Percentiles rank a stretch among this genome's conserved stretches.
Conservation (phyloP, 2,113 vertebrate genomes). For the Sterrhoptilus dennistouni region DNA sequence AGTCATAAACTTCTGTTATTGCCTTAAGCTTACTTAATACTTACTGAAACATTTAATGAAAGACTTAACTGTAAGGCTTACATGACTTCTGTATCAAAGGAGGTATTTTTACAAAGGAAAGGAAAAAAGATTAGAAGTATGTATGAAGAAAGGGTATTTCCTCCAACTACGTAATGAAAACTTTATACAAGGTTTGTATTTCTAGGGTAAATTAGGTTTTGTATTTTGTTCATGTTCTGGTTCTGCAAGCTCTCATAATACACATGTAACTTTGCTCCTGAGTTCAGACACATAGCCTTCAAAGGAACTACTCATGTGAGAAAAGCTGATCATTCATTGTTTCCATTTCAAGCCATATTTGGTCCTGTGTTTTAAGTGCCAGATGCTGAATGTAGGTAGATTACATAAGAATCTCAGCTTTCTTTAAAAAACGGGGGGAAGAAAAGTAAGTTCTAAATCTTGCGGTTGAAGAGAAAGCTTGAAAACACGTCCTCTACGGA, state of each 20-base stretch:
- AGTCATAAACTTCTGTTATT: constrained; percentile 28
- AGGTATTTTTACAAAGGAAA: constrained; percentile 9
- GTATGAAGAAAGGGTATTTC: constrained; percentile 11
- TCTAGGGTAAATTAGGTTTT: not conserved
- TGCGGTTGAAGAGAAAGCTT: constrained; percentile 14
- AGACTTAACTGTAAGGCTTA: constrained; percentile 7
- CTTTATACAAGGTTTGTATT: not conserved
- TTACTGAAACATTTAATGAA: constrained; percentile 49
- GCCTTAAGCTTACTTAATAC: constrained; percentile 45
- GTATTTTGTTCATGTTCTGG: not conserved
- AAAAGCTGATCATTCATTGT: constrained; percentile 38
- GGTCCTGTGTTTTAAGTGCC: not conserved
- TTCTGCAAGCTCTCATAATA: not conserved
- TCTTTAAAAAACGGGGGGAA: not conserved
- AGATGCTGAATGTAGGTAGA: constrained; percentile 6
- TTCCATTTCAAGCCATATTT: constrained; percentile 46
- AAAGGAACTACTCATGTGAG: constrained; percentile 45
- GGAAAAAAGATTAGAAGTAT: not conserved
- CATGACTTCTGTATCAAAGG: not conserved
- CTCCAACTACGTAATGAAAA: not conserved
- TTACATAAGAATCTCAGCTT: not conserved
- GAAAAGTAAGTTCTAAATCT: not conserved
- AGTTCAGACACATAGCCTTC: not conserved
- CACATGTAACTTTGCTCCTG: not conserved
- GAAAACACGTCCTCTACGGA: not conserved